Evolutionary conservation across 2,797 vertebrate species (phyloP).

Genomic region (Ficedula albicollis): DNA sequence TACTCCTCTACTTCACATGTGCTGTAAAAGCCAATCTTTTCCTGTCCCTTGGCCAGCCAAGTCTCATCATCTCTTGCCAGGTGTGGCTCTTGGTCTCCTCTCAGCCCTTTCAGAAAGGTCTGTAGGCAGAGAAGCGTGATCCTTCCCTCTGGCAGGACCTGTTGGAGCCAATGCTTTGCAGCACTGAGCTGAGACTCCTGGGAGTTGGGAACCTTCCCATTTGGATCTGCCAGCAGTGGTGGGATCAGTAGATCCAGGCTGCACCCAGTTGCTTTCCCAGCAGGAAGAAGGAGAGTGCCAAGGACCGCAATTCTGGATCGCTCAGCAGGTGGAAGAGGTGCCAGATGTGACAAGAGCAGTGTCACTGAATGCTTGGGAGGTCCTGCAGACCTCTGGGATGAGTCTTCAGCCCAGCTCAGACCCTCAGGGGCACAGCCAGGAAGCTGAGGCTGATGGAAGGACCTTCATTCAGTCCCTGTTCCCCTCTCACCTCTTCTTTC

Average conservation of each 20-base stretch:
- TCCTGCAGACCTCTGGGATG: not conserved
- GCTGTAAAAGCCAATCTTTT: not conserved
- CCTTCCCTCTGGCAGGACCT: not conserved
- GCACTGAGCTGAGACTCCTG: not conserved
- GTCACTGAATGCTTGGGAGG: not conserved
- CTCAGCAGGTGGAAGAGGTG: not conserved
- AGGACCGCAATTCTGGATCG: not conserved
- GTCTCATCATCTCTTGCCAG: not conserved
- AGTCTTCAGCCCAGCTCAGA: not conserved
- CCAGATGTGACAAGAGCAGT: not conserved
- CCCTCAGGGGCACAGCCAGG: not conserved
- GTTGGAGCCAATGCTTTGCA: not conserved
- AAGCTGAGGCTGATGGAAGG: not conserved
- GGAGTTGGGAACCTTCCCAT: not conserved
- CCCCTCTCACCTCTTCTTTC: not conserved
- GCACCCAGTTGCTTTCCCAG: not conserved
- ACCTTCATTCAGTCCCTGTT: not conserved
- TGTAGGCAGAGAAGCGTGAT: not conserved
- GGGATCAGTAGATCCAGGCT: not conserved
- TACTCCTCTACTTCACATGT: not conserved
- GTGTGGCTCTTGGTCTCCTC: not conserved
- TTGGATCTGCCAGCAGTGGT: not conserved
- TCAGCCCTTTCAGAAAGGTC: not conserved
- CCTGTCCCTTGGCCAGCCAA: not conserved
- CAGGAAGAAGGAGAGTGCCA: not conserved